Base-by-base conservation (phyloP, 2,113 vertebrate species). In the Elgaria multicarinata region DNA sequence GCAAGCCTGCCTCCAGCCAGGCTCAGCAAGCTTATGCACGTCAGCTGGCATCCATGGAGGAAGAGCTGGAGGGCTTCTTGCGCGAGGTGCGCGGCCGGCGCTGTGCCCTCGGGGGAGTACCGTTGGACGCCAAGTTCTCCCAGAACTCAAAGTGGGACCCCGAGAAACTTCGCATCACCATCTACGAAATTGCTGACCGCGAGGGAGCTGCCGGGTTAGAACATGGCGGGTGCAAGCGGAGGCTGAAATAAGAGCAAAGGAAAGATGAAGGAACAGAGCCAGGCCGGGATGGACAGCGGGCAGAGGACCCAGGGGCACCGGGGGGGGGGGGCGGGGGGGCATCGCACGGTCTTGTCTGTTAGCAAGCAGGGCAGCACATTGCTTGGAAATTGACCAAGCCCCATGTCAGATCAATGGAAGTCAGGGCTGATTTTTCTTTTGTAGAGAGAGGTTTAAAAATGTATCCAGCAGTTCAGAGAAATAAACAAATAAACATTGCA, bases 1-100 rank as follows among this genome's bases (percentile, higher is more conserved):
- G 16, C 9, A 3, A 2, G 5, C 42, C 14, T 0, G 13, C 3
- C 1, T 12, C 7, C 72, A 77, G 8, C 22, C 58, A 28, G 7
- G 16, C 58, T n/a, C 58, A 76, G 18, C 55, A 76, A 26, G 72
- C 18, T 0, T 87, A 90, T 0, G 4, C 55, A 7, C 71, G 5
- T 1, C 79, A 83, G 36, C 71, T 90, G 85, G 72, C 58, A n/a
- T 16, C n/a, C 78, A 90, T 90, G 89, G 89, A 90, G 46, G 10
- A 50, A 1, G 55, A 69, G 28, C 71, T 90, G 79, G 44, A 76
- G 58, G 71, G 10, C 8, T 82, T 87, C 16, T 4, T 90, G 42
- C 16, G 6, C 2, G 79, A 90, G 58, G 69, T 90, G 55, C 55
- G 55, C 8, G 44, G 28, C 42, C 85, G 71, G 26, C 71, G 79